Conservation (phyloP, 2,797 vertebrate genomes). For the Emys orbicularis region DNA sequence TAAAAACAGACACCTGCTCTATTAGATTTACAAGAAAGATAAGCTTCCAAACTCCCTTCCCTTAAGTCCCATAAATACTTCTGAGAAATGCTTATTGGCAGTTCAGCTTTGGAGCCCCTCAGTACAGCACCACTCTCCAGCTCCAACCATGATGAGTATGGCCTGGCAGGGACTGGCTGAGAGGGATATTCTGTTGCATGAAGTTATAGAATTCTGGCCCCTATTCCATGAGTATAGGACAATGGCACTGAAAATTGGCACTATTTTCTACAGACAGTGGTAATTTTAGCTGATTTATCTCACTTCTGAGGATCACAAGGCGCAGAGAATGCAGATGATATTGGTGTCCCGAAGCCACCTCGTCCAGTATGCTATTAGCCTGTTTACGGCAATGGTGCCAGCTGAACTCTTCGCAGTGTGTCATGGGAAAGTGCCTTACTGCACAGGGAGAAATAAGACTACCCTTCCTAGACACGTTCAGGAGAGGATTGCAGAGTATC, state of each 20-base stretch:
- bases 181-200: neutral
- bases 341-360: too few species aligned
- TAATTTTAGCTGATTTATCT: neutral
- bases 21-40: neutral
- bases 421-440: neutral
- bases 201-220: neutral
- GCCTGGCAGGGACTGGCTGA: neutral
- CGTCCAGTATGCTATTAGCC: neutral
- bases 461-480: neutral
- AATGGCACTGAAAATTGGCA: neutral
- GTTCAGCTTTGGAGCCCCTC: neutral
- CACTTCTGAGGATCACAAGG: neutral
- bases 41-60: too few species aligned
- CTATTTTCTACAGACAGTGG: neutral
- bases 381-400: neutral
- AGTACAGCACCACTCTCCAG: neutral
- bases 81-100: neutral
- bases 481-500: neutral
- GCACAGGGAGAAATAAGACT: neutral
- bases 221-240: neutral
- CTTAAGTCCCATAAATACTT: neutral
- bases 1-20: neutral
- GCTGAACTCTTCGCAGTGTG: neutral
- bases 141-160: neutral
- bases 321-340: neutral